These are phyloP conservation scores for Daphoenositta chrysoptera DNA, from an alignment of 2,113 vertebrate species.

Conservation along the genomic window DNA sequence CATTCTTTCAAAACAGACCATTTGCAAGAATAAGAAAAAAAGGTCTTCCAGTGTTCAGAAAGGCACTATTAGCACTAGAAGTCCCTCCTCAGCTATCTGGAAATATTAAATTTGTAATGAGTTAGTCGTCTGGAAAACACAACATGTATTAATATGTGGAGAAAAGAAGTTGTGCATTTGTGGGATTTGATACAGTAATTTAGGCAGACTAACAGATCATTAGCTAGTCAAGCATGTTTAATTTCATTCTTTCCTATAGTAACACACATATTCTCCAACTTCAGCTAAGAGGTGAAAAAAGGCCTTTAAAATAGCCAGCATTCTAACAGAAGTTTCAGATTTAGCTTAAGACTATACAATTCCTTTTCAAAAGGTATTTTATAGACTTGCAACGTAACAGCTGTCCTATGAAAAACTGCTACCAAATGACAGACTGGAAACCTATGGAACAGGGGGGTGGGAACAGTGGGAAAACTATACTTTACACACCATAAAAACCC, in stretches of 20 bases:
- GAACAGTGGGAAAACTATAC: neutral
- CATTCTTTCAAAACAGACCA: neutral
- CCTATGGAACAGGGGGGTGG: neutral
- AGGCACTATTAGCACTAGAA: neutral
- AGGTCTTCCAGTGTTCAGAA: neutral
- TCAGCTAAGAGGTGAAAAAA: neutral
- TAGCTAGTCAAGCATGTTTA: neutral
- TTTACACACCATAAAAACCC: neutral
- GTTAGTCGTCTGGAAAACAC: neutral
- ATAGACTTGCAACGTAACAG: neutral
- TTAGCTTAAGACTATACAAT: neutral
- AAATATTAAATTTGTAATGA: neutral
- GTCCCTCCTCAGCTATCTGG: neutral
- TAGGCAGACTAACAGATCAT: neutral
- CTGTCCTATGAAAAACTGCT: constrained; percentile 29
- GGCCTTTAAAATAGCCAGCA: neutral
- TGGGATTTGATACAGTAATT: neutral
- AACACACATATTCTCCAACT: neutral
- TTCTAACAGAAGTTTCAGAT: neutral
- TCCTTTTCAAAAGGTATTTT: constrained; percentile 15
- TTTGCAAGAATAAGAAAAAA: neutral
- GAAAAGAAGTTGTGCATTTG: neutral
- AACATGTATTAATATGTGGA: neutral
- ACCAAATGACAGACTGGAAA: neutral
- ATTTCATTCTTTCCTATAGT: neutral